phyloP scores from a whole-genome alignment of 2,797 vertebrate species.

The Euthynnus affinis region DNA sequence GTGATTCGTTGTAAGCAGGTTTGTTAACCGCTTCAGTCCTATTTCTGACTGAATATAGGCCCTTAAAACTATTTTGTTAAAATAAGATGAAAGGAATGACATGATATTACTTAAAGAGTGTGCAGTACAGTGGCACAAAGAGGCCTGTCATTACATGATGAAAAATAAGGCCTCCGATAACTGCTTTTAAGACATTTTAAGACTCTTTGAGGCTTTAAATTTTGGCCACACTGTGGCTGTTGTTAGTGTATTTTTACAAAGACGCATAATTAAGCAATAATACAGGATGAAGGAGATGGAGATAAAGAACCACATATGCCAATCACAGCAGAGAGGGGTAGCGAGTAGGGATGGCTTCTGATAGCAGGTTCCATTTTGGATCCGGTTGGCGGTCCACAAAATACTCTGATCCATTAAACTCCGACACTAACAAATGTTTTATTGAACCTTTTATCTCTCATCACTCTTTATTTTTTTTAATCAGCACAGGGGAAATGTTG shows the following conservation, averaged over 20 bases:
- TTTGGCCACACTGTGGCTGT: conserved; percentile 44
- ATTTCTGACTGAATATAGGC: conserved; percentile 2
- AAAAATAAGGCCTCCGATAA: conserved; percentile 50
- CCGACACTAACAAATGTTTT: no score
- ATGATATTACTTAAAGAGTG: conserved; percentile 8
- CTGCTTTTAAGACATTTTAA: conserved; percentile 45
- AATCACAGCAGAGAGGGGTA: no score
- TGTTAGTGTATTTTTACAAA: conserved; percentile 48
- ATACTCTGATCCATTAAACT: no score
- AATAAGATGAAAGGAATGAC: conserved; percentile 20
- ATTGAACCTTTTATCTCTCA: no score
- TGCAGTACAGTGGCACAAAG: conserved; percentile 14
- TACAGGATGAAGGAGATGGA: conserved; percentile 14
- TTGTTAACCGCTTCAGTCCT: not conserved
- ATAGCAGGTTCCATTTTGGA: no score
- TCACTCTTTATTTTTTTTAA: no score
- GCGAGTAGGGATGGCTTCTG: no score
- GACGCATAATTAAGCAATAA: conserved; percentile 58
- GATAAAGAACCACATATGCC: no score
- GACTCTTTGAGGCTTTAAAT: conserved; percentile 43
- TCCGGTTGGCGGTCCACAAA: no score
- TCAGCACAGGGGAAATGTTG: no score
- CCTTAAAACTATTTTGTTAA: conserved; percentile 2
- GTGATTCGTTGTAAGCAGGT: not conserved
- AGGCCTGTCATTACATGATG: conserved; percentile 59